Conservation (phyloP, 2,113 vertebrate species). For the Erythrocercus mccallii region DNA sequence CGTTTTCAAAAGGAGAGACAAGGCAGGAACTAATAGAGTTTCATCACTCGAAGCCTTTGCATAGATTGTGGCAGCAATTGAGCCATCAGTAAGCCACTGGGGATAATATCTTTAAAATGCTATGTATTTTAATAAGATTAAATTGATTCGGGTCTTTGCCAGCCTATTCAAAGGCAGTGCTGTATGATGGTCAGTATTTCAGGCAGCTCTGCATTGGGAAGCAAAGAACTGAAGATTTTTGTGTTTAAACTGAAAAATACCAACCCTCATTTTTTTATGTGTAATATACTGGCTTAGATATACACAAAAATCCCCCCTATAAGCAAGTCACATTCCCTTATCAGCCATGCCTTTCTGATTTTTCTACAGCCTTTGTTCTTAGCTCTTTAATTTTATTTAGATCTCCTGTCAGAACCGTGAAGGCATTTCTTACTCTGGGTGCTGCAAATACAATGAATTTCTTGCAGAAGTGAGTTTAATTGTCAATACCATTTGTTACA, state of each 20-base stretch:
- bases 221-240: neutral
- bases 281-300: neutral
- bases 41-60: constrained; percentile 34
- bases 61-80: constrained; percentile 1
- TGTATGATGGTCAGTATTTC: neutral
- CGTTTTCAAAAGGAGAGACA: neutral
- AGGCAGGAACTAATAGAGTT: constrained; percentile 14
- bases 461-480: constrained; percentile 13
- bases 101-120: constrained; percentile 25
- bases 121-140: constrained; percentile 39
- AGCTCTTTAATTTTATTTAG: constrained; percentile 54
- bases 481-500: constrained; percentile 52
- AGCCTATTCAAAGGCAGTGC: neutral
- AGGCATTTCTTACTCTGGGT: constrained; percentile 34
- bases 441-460: constrained; percentile 37
- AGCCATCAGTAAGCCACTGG: constrained; percentile 21
- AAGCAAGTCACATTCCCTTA: neutral
- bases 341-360: constrained; percentile 12
- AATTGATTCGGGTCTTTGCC: neutral
- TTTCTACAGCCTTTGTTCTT: constrained; percentile 52
- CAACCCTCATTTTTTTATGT: neutral
- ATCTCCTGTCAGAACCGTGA: constrained; percentile 40
- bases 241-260: neutral
- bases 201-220: neutral
- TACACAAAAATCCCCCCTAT: neutral